Base-by-base conservation (phyloP, 2,113 vertebrate genomes). In the Nesogale talazaci region DNA sequence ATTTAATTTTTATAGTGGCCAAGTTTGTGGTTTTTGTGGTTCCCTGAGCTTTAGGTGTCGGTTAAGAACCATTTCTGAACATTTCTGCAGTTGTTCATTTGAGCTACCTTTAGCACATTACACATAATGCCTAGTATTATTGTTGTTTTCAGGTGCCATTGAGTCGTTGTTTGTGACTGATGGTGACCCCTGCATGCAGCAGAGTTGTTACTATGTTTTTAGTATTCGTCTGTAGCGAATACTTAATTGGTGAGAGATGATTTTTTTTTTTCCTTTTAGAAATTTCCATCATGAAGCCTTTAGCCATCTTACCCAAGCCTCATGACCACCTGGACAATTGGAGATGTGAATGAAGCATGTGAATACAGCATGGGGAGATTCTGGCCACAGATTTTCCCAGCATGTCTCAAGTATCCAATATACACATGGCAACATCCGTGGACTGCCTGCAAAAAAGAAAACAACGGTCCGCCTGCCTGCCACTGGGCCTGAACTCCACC, bases 251-350 rank as follows among this genome's bases (percentile, higher is more conserved):
- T 83, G 27, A 29, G 90, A 31, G 87, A 93, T 72, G 12, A 65
- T 65, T 75, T 23, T 15, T 1, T 16, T 34, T 90, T 97, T 56
- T 94, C 84, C 87, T 93, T 89, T 61, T 34, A 98, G 98, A 97
- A 67, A 87, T 96, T 75, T 83, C 92, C 96, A 0, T 96, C 89
- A 0, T 97, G 97, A 98, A 90, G 38, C 67, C 91, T 95, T 75
- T 61, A 90, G 34, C 92, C 75, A 0, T 91, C 6, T 88, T 80
- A 52, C 87, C 63, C 92, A 59, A 38, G 4, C 80, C 83, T 87
- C 77, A 22, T 92, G 92, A 93, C 95, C 95, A 20, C 63, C 17
- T 81, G 81, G 79, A 79, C 36, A 83, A 96, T 85, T 95, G 79
- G 82, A 87, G 77, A 79, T 67, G 14, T 89, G 91, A 95, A 83